phyloP scores from a whole-genome alignment of 2,888 invertebrate genomes.

The Tortrix viridana region DNA sequence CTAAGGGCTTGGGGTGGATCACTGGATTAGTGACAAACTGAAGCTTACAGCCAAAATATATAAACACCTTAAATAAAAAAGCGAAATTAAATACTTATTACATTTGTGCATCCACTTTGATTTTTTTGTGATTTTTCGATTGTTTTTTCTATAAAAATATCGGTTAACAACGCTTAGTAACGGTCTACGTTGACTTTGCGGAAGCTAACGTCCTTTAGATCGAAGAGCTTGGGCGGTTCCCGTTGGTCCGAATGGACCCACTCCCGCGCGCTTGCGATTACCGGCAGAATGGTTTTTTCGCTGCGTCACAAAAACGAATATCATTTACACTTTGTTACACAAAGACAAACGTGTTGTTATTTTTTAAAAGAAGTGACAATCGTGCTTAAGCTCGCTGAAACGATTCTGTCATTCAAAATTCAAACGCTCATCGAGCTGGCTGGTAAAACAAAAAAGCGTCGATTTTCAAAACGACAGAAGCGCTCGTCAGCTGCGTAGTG shows the following conservation, averaged over 20 bases:
- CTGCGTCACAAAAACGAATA: conserved; percentile 68
- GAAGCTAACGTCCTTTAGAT: conserved; percentile 63
- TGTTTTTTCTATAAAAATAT: conserved; percentile 69
- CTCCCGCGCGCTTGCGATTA: conserved; percentile 78
- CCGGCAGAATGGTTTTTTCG: conserved; percentile 74
- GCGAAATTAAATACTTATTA: conserved; percentile 72
- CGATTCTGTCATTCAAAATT: conserved; percentile 4
- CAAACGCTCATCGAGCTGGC: not conserved
- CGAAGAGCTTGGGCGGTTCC: conserved; percentile 61
- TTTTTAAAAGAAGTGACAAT: conserved; percentile 9
- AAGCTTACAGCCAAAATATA: conserved; percentile 77
- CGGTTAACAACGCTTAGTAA: conserved; percentile 57
- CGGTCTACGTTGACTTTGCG: conserved; percentile 62
- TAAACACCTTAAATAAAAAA: conserved; percentile 70
- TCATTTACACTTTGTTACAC: conserved; percentile 47
- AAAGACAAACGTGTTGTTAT: conserved; percentile 21
- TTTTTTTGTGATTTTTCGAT: conserved; percentile 73
- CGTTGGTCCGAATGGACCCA: conserved; percentile 68
- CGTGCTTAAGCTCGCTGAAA: conserved; percentile 4
- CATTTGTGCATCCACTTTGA: conserved; percentile 76
- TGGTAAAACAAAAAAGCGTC: conserved; percentile 2
- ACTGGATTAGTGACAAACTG: conserved; percentile 58
- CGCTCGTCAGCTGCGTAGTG: conserved; percentile 1
- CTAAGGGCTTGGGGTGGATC: conserved; percentile 53
- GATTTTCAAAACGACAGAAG: conserved; percentile 4